Conservation (phyloP, 1,140 invertebrate genomes). For the Musca vetustissima region DNA sequence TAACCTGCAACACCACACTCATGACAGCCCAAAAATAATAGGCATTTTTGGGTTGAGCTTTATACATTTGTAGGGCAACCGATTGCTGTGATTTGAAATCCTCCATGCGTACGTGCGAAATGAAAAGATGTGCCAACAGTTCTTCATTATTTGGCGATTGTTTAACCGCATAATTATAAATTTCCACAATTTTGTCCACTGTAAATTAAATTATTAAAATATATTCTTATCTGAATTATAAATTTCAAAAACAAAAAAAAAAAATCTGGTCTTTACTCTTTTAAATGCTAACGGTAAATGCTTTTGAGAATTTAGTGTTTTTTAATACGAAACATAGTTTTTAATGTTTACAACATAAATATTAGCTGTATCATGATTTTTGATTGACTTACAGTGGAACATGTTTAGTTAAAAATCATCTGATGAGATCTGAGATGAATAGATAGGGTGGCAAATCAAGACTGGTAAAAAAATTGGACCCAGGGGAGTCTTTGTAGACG, state of each 20-base stretch:
- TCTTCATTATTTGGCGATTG: conserved; percentile 88
- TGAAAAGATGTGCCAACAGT: conserved; percentile 89
- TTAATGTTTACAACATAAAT: too few species aligned
- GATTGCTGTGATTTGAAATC: conserved; percentile 91
- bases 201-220: conserved; percentile 42
- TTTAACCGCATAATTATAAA: conserved; percentile 88
- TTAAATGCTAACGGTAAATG: background rate
- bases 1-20: conserved; percentile 90
- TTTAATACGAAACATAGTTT: too few species aligned
- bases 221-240: too few species aligned
- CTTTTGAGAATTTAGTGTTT: too few species aligned
- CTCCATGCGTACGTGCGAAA: conserved; percentile 88
- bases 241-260: background rate
- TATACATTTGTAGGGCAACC: conserved; percentile 86
- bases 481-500: too few species aligned
- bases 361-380: too few species aligned
- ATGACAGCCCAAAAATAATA: conserved; percentile 98
- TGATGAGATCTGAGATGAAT: too few species aligned
- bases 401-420: too few species aligned
- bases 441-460: too few species aligned
- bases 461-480: too few species aligned
- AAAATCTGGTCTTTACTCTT: background rate
- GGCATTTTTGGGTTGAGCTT: conserved; percentile 88
- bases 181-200: conserved; percentile 85
- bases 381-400: too few species aligned